These are phyloP conservation scores for Trachelus stipa DNA, from an alignment of 2,888 invertebrate species.

Conservation along the genomic window DNA sequence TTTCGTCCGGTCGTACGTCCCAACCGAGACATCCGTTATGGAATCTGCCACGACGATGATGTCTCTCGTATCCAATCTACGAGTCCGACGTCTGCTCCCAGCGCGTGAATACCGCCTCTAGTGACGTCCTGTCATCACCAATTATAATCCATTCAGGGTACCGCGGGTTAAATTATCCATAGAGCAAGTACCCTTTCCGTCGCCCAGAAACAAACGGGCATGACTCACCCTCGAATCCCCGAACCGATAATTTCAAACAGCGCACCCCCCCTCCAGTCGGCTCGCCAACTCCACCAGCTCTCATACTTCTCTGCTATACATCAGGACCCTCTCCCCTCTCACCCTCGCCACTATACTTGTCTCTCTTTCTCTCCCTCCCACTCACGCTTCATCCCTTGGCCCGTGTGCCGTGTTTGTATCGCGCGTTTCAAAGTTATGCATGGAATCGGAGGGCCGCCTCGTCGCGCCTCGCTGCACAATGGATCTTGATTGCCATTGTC, in stretches of 20 bases:
- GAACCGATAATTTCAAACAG: conserved; percentile 1
- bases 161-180: conserved; percentile 58
- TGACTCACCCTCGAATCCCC: conserved; percentile 43
- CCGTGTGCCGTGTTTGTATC: conserved; percentile 20
- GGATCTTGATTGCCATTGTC: conserved; percentile 38
- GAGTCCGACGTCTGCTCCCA: conserved; percentile 9
- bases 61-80: conserved; percentile 7
- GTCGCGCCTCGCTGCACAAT: conserved; percentile 29
- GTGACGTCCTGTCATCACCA: conserved; percentile 61
- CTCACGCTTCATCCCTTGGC: conserved; percentile 15
- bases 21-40: no score
- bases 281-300: no score
- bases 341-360: neutral
- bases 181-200: conserved; percentile 29
- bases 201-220: conserved; percentile 41
- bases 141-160: conserved; percentile 60
- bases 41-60: no score
- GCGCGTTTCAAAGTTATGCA: conserved; percentile 27
- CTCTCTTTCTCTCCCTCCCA: conserved; percentile 21
- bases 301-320: no score
- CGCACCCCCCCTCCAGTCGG: neutral
- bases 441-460: conserved; percentile 20
- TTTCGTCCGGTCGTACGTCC: no score
- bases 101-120: conserved; percentile 1
- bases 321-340: no score